Percentiles rank a stretch among this genome's conserved stretches.
Conservation (phyloP, 2,797 vertebrate genomes). For the Sphenopsis melanotis region DNA sequence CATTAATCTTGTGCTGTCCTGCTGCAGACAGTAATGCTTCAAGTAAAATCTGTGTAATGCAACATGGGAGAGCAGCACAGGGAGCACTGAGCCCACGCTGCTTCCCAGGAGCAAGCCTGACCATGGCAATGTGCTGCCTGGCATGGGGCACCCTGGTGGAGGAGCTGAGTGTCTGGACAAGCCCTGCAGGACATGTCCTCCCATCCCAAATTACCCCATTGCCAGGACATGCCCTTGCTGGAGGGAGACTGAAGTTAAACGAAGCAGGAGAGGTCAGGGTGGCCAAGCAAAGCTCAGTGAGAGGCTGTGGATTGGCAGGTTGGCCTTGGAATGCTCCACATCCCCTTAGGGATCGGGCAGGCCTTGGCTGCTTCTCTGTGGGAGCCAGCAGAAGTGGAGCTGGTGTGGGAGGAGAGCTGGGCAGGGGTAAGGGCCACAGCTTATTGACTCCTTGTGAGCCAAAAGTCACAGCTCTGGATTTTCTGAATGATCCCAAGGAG, state of each 20-base stretch:
- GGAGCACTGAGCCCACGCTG: not conserved
- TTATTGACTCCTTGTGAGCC: not conserved
- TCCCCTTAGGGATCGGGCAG: not conserved
- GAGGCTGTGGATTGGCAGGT: not conserved
- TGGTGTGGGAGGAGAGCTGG: not conserved
- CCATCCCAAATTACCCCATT: not conserved
- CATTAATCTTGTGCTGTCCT: not conserved
- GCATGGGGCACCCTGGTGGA: not conserved
- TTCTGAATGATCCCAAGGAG: not conserved
- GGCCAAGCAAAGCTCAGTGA: not conserved
- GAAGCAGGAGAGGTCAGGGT: not conserved
- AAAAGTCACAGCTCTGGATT: not conserved
- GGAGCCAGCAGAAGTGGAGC: not conserved
- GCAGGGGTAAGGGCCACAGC: not conserved
- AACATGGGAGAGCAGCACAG: not conserved
- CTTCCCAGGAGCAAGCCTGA: not conserved
- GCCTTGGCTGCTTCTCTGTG: not conserved
- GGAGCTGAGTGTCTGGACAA: not conserved
- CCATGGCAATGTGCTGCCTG: not conserved
- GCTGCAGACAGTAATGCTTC: not conserved
- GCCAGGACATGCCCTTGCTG: not conserved
- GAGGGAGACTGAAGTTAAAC: rapidly evolving
- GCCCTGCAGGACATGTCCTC: not conserved
- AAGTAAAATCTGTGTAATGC: not conserved
- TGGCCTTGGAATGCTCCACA: rapidly evolving